Base-by-base conservation (phyloP, 2,888 invertebrate genomes). In the Hypena proboscidalis region DNA sequence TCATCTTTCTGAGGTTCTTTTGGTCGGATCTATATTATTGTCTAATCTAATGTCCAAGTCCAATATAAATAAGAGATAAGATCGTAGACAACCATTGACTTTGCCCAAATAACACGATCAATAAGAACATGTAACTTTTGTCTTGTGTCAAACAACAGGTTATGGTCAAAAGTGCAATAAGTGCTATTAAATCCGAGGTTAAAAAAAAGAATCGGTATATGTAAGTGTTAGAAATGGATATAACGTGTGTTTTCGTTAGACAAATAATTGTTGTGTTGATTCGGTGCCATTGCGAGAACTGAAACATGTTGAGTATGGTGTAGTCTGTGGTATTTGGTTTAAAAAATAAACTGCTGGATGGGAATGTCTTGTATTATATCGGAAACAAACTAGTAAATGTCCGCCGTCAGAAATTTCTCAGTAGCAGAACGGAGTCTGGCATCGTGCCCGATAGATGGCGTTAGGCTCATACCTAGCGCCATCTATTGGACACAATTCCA, bases 271-370 rank as follows among this genome's bases (percentile, higher is more conserved):
- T 59, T 59, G 55, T 51, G 30, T 53, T 48, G 42, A 39, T 46
- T 46, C 19, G 38, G 59, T 60, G 59, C 59, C 59, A 60, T 60
- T 50, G 54, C 59, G 34, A 37, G 56, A 47, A 58, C 59, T 59
- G 58, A 58, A 43, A 49, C 31, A 10, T 21, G 54, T 58, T 49
- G 30, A n/a, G 9, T 15, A 29, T 20, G n/a, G 5, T 15, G 31
- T 48, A 43, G 52, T 56, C 59, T 58, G 56, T 56, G 52, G 55
- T 58, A 55, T 56, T 59, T 56, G 44, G 47, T 58, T 35, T 42
- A 45, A 40, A 10, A 49, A 22, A 35, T 43, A 34, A 45, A 8
- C 8, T 8, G 17, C 19, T 19, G 10, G 8, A 10, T 30, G 9
- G 3, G 1, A 15, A 29, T 4, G 8, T 17, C 5, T n/a, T n/a